Conservation (phyloP, 2,113 vertebrate genomes). For the Ploceus nigricollis region DNA sequence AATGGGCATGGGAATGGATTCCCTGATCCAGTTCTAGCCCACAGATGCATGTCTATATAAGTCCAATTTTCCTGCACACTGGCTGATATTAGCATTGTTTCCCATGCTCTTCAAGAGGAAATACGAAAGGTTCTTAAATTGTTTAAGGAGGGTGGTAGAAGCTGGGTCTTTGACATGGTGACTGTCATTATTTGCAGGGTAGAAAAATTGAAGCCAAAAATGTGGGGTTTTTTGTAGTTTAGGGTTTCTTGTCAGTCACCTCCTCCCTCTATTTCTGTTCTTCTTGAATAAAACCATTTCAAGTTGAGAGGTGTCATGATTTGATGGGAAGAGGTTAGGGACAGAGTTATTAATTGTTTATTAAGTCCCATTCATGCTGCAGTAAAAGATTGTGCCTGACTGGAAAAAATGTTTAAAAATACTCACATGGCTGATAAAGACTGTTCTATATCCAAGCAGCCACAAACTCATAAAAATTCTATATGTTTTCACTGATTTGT, state of each 20-base stretch:
- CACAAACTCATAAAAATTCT: not conserved
- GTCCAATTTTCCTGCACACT: not conserved
- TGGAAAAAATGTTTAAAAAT: not conserved
- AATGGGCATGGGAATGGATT: not conserved
- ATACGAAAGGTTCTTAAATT: not conserved
- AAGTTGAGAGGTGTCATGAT: not conserved
- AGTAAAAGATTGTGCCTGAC: not conserved
- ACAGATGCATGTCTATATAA: not conserved
- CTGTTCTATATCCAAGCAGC: not conserved
- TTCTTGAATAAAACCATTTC: not conserved
- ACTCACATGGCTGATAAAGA: not conserved
- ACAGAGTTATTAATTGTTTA: not conserved
- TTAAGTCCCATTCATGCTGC: not conserved
- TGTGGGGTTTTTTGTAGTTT: not conserved
- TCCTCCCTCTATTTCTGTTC: not conserved
- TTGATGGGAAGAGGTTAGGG: not conserved
- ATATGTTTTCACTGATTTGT: not conserved
- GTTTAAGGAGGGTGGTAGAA: not conserved
- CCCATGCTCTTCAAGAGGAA: not conserved
- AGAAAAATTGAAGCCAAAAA: not conserved
- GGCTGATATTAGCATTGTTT: not conserved
- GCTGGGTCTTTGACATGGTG: not conserved
- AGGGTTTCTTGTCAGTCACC: not conserved
- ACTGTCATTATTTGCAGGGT: not conserved
- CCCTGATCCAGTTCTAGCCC: not conserved